A percentile compares a stretch with the other conserved stretches of the same genome.
phyloP scores from a whole-genome alignment of 1,140 invertebrate genomes.

The Neotoxoptera formosana region DNA sequence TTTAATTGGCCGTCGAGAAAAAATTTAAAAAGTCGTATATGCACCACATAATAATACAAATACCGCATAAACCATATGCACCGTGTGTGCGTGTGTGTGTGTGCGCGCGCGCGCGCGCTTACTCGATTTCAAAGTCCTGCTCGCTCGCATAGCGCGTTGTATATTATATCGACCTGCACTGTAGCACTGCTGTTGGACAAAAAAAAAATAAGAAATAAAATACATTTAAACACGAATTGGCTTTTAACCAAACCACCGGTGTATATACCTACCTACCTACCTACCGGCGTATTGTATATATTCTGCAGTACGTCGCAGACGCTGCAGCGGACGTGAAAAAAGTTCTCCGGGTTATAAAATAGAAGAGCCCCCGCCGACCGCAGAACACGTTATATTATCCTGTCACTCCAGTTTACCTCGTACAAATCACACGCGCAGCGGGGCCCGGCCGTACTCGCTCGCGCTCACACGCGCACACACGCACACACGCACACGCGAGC shows the following conservation, averaged over 20 bases:
- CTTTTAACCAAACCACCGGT: background rate
- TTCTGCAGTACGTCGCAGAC: no score
- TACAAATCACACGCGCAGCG: constrained; percentile 32
- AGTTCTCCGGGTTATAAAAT: constrained; percentile 18
- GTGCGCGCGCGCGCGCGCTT: no score
- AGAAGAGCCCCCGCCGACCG: background rate
- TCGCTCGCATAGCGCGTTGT: background rate
- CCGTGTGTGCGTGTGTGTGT: no score
- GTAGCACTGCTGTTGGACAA: background rate
- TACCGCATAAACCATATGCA: no score
- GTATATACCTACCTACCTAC: background rate
- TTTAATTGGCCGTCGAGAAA: background rate
- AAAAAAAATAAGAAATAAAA: background rate
- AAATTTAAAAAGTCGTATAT: background rate
- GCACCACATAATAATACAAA: no score
- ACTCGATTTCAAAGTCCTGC: background rate
- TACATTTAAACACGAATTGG: background rate
- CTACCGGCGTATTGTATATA: no score
- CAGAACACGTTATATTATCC: constrained; percentile 39
- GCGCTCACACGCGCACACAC: background rate
- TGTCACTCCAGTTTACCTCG: constrained; percentile 2
- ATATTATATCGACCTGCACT: background rate
- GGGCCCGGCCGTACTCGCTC: background rate
- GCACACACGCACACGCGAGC: background rate
- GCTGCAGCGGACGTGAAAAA: background rate